Conservation (phyloP, 1,140 invertebrate species). For the Drosophila navojoa region DNA sequence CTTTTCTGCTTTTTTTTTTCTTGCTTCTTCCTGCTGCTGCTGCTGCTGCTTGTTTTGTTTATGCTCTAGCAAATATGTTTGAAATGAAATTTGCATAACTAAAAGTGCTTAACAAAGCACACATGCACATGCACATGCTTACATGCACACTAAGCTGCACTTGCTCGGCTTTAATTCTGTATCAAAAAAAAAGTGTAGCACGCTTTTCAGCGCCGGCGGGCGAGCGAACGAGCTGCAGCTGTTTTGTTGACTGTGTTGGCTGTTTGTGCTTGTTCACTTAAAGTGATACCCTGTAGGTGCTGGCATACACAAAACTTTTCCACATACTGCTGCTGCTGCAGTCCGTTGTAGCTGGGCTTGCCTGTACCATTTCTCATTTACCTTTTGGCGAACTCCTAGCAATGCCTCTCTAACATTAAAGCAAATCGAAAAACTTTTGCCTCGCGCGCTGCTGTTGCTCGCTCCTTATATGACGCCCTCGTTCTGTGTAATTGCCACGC, state of each 20-base stretch:
- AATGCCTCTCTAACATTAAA: slow-evolving; percentile 36
- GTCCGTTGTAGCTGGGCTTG: not conserved
- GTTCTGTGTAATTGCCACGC: slow-evolving; percentile 41
- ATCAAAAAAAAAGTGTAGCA: slow-evolving; percentile 51
- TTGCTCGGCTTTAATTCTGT: slow-evolving; percentile 55
- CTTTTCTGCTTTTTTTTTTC: not conserved
- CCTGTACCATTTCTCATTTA: slow-evolving; percentile 41
- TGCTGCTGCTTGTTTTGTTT: slow-evolving; percentile 31
- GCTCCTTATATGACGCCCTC: not conserved
- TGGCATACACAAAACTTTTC: slow-evolving; percentile 37
- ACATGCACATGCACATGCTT: not conserved
- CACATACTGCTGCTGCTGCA: slow-evolving; percentile 16
- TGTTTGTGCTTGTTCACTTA: slow-evolving; percentile 24
- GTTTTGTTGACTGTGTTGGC: slow-evolving; percentile 15
- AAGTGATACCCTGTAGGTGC: slow-evolving; percentile 42
- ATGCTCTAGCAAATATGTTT: slow-evolving; percentile 35
- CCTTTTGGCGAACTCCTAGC: slow-evolving; percentile 36
- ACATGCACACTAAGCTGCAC: slow-evolving; percentile 27
- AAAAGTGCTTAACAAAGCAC: slow-evolving; percentile 65
- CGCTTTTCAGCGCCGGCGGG: slow-evolving; percentile 50
- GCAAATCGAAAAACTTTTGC: slow-evolving; percentile 41
- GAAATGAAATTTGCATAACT: slow-evolving; percentile 70
- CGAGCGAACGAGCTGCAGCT: slow-evolving; percentile 7
- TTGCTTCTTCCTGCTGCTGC: slow-evolving; percentile 4
- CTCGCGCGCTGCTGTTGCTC: slow-evolving; percentile 5